Evolutionary conservation across 2,113 vertebrate genomes (phyloP), one percentile per base, ranked within the genome.

Genomic region (Microtus pennsylvanicus): DNA sequence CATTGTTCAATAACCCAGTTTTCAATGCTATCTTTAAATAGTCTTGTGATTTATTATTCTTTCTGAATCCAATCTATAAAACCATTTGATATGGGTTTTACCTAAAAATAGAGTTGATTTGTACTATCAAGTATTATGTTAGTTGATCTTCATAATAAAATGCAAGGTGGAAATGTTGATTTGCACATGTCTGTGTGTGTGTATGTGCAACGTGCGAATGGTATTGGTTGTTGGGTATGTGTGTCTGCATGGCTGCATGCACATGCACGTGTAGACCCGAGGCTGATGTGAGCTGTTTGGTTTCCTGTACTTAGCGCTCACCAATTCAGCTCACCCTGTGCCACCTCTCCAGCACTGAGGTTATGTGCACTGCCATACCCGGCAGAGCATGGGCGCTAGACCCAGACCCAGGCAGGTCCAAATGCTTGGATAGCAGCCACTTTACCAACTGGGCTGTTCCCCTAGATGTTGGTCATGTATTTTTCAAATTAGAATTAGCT

Each of bases 11-110:
- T 35, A 75, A 21, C 52, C 80, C 11, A 87, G n/a, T 86, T 93
- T 93, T 69, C 5, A 82, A 65, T 26, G 33, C 86, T 61, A 83
- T 58, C 80, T 96, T 94, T 82, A 91, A 93, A 72, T 87, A 93
- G 8, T 88, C 47, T 88, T 42, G 4, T 77, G 97, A 95, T 86
- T 81, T 81, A 65, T 86, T 93, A 14, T 83, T 93, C 80, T 89
- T 89, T 81, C 67, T 78, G 12, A 61, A 28, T 92, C 72, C 7
- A 90, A 76, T 58, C 47, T 97, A 58, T 58, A 93, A 92, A 47
- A 89, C 38, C 50, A 96, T 58, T 87, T 42, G n/a, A 17, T 91
- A 93, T n/a, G 35, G 33, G 86, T 72, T 77, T 91, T 86, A 94
- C 28, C 74, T 81, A 91, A 67, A 92, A 72, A 69, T 21, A 38